These are phyloP conservation scores for Cryptocephalus moraei DNA, from an alignment of 2,888 invertebrate genomes.

Conservation along the genomic window DNA sequence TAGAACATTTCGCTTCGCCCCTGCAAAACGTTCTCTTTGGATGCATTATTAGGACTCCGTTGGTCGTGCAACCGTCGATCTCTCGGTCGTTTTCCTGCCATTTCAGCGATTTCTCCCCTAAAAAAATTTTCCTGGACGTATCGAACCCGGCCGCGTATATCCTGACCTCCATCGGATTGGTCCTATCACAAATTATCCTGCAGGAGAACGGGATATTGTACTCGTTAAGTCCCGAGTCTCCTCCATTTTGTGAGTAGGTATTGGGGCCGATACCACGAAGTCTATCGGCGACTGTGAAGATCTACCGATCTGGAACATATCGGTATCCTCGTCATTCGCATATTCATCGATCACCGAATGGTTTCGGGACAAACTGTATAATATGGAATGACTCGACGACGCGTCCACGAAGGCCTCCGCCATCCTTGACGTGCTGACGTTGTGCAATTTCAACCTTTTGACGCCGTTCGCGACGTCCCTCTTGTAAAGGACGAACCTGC, in stretches of 20 bases:
- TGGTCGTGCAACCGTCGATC: conserved; percentile 97
- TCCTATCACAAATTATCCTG: conserved; percentile 88
- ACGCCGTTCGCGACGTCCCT: conserved; percentile 84
- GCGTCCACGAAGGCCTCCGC: conserved; percentile 91
- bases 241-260: conserved; percentile 76
- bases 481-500: conserved; percentile 87
- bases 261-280: conserved; percentile 99
- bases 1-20: conserved; percentile 71
- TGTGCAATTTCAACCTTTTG: conserved; percentile 88
- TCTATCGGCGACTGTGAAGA: conserved; percentile 98
- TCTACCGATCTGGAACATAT: conserved; percentile 99
- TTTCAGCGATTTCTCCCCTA: conserved; percentile 99
- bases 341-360: conserved; percentile 99
- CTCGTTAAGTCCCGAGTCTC: conserved; percentile 81
- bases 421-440: conserved; percentile 90
- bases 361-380: conserved; percentile 90
- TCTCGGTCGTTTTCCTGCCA: conserved; percentile 91
- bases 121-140: conserved; percentile 94
- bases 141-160: conserved; percentile 99
- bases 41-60: conserved; percentile 96
- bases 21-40: conserved; percentile 83
- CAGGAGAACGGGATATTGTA: conserved; percentile 99
- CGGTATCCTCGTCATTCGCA: conserved; percentile 87
- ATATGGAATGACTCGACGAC: conserved; percentile 91
- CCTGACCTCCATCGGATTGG: conserved; percentile 79